phyloP scores from a whole-genome alignment of 35 echinoderm and acorn worm genomes.

The Diadema setosum region DNA sequence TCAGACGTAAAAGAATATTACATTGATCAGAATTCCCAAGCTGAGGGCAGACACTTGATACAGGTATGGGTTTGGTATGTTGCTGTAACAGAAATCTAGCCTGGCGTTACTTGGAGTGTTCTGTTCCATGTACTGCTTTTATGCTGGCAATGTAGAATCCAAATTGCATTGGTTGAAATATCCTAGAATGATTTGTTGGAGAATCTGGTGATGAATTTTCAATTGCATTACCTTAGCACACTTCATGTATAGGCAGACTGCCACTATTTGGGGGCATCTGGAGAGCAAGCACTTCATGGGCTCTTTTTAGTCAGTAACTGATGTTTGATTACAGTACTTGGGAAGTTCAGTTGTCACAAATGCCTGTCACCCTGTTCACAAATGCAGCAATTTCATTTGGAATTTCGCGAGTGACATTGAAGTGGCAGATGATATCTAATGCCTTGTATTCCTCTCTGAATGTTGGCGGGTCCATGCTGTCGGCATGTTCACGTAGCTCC shows the following conservation, averaged over 20 bases:
- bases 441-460: neutral
- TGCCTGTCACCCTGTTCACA: neutral
- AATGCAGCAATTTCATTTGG: neutral
- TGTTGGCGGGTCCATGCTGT: neutral
- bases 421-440: neutral
- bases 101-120: neutral
- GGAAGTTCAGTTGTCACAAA: neutral
- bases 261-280: no score
- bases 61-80: constrained; percentile 18
- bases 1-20: constrained; percentile 19
- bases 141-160: neutral
- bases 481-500: no score
- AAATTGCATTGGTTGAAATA: neutral
- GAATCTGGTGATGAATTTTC: constrained; percentile 8
- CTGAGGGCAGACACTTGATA: neutral
- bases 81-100: constrained; percentile 37
- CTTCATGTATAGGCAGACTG: no score
- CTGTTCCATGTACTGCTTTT: constrained; percentile 37
- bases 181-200: neutral
- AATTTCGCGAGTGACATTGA: neutral
- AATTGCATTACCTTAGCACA: neutral
- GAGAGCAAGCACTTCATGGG: no score
- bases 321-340: neutral
- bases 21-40: constrained; percentile 55
- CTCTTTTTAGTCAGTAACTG: neutral